Conservation (phyloP, 1,140 invertebrate species). For the Drosophila tsacasi region DNA sequence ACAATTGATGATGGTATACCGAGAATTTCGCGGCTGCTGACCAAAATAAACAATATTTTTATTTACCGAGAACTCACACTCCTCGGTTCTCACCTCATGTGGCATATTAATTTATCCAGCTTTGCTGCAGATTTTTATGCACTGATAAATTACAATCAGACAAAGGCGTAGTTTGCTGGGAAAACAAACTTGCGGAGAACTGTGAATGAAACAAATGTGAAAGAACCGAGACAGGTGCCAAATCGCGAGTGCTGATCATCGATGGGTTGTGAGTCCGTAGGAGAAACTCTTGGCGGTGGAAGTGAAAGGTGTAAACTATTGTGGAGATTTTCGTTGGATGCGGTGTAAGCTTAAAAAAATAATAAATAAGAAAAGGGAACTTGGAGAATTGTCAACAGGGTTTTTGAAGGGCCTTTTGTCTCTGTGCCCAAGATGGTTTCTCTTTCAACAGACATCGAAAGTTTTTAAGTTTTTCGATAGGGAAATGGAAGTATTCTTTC, state of each 20-base stretch:
- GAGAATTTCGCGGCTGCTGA: conserved; percentile 37
- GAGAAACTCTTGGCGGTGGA: conserved; percentile 38
- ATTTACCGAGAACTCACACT: conserved; percentile 7
- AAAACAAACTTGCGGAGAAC: conserved; percentile 49
- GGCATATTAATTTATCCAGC: conserved; percentile 58
- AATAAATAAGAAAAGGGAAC: conserved; percentile 14
- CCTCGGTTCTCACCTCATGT: conserved; percentile 29
- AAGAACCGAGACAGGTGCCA: conserved; percentile 42
- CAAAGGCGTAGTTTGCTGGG: conserved; percentile 32
- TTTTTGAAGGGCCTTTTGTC: conserved; percentile 37
- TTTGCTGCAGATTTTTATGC: conserved; percentile 50
- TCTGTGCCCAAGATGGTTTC: conserved; percentile 6
- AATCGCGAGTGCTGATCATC: conserved; percentile 40
- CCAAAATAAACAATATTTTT: conserved; percentile 61
- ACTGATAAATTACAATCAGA: conserved; percentile 54
- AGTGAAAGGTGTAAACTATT: conserved; percentile 51
- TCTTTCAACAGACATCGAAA: conserved; percentile 36
- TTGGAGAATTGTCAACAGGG: conserved; percentile 17
- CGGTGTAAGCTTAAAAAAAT: conserved; percentile 29
- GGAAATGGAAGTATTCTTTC: background rate
- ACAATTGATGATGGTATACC: conserved; percentile 10
- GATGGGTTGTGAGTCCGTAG: conserved; percentile 19
- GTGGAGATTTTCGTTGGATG: conserved; percentile 27
- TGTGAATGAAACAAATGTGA: conserved; percentile 31
- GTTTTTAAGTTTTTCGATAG: conserved; percentile 5